A percentile compares a stretch with the other conserved stretches of the same genome.
Evolutionary conservation across 2,888 invertebrate species (phyloP).

Genomic region (Tenthredo amoena): DNA sequence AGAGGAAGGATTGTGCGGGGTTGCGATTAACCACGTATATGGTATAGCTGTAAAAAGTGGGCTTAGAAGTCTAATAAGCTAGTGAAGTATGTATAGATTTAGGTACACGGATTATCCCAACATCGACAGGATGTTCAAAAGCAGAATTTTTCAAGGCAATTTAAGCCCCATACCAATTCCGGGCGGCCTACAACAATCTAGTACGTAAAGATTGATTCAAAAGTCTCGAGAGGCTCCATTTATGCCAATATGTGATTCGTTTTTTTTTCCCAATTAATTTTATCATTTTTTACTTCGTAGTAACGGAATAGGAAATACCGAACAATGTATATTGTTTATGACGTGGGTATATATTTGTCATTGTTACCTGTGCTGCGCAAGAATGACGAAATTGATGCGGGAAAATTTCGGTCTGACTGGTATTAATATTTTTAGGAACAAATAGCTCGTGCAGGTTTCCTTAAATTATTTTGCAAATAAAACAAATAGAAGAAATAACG

Average conservation of each 20-base stretch:
- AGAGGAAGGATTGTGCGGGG: not conserved
- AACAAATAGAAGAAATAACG: not conserved
- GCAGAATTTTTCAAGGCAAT: slow-evolving; percentile 73
- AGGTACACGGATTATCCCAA: slow-evolving; percentile 66
- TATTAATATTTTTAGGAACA: not conserved
- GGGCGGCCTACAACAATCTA: slow-evolving; percentile 70
- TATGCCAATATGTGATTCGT: slow-evolving; percentile 2
- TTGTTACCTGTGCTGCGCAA: not conserved
- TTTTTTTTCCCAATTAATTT: not conserved
- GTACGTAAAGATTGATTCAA: slow-evolving; percentile 65
- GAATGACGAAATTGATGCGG: not conserved
- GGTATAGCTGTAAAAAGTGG: not conserved
- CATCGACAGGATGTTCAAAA: slow-evolving; percentile 72
- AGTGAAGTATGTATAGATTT: slow-evolving; percentile 64
- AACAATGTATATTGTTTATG: slow-evolving; percentile 1
- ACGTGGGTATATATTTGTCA: not conserved
- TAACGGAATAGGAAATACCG: not conserved
- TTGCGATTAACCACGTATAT: not conserved
- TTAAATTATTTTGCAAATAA: not conserved
- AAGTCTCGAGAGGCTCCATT: not conserved
- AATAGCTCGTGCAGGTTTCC: not conserved
- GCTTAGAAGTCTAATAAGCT: not conserved
- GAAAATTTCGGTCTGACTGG: not conserved
- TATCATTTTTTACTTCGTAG: not conserved
- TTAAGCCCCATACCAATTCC: slow-evolving; percentile 70